A percentile compares a stretch with the other conserved stretches of the same genome.
phyloP scores from a whole-genome alignment of 2,797 vertebrate genomes.

The Podargus strigoides region DNA sequence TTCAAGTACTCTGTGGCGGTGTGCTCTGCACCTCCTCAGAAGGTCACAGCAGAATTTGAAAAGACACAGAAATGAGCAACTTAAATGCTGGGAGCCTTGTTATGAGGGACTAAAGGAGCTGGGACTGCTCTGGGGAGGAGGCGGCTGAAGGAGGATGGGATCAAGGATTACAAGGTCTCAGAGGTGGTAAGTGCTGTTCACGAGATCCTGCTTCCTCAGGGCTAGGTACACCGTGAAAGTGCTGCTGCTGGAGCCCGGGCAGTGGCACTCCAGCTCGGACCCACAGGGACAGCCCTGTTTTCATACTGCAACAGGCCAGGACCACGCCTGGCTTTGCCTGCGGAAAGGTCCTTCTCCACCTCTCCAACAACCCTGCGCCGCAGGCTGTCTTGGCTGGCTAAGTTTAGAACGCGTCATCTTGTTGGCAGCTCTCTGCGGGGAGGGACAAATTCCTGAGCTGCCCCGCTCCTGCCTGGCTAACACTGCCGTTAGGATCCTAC shows the following conservation, averaged over 20 bases:
- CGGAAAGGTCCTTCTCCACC: constrained; percentile 8
- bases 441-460: constrained; percentile 42
- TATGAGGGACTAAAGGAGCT: background rate
- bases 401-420: constrained; percentile 6
- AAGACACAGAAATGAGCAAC: background rate
- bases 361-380: background rate
- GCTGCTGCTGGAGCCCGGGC: background rate
- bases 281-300: background rate
- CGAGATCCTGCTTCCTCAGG: background rate
- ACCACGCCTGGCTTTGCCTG: background rate
- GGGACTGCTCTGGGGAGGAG: background rate
- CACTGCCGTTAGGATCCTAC: background rate
- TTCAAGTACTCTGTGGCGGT: accelerated
- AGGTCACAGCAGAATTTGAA: background rate
- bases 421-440: constrained; percentile 23
- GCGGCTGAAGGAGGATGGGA: background rate
- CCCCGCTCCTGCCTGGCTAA: background rate
- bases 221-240: background rate
- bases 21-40: background rate
- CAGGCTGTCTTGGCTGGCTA: constrained; percentile 17
- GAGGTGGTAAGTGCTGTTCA: background rate
- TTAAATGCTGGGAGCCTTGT: background rate
- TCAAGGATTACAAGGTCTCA: background rate
- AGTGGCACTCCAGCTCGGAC: background rate
- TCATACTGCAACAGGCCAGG: background rate